A percentile compares a stretch with the other conserved stretches of the same genome.
phyloP scores from a whole-genome alignment of 2,113 vertebrate genomes.

The Microtus montanus region DNA sequence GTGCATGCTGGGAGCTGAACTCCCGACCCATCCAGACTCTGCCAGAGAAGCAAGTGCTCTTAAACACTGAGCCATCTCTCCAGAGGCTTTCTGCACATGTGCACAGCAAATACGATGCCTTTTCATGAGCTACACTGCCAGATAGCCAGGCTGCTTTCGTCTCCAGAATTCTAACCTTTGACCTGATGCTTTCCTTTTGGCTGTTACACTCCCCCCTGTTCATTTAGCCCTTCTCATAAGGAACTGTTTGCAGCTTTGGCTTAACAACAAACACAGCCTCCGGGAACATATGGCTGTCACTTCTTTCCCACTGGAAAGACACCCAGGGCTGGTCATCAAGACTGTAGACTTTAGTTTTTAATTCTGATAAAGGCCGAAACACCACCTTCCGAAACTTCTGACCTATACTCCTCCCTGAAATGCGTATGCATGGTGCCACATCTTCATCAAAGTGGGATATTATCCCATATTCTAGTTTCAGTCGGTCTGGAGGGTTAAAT shows the following conservation, averaged over 20 bases:
- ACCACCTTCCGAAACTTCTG: neutral
- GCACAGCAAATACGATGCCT: neutral
- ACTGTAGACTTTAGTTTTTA: neutral
- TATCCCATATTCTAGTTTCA: neutral
- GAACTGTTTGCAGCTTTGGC: neutral
- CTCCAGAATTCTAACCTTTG: neutral
- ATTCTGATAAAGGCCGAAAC: neutral
- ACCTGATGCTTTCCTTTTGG: neutral
- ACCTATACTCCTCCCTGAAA: neutral
- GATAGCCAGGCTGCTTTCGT: neutral
- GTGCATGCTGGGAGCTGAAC: neutral
- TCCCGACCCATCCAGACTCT: neutral
- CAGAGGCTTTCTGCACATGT: too few species aligned
- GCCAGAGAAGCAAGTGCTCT: neutral
- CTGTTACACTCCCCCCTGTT: neutral
- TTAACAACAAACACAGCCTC: neutral
- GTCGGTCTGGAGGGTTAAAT: neutral
- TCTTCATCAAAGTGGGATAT: neutral
- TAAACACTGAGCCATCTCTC: neutral
- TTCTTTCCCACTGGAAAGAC: neutral
- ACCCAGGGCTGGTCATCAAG: neutral
- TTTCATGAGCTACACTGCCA: neutral
- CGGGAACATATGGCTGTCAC: neutral
- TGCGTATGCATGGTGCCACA: fast-evolving
- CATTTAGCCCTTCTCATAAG: neutral